These are phyloP conservation scores for Melanostigma gelatinosum DNA, from an alignment of 2,113 vertebrate species.

Conservation along the genomic window DNA sequence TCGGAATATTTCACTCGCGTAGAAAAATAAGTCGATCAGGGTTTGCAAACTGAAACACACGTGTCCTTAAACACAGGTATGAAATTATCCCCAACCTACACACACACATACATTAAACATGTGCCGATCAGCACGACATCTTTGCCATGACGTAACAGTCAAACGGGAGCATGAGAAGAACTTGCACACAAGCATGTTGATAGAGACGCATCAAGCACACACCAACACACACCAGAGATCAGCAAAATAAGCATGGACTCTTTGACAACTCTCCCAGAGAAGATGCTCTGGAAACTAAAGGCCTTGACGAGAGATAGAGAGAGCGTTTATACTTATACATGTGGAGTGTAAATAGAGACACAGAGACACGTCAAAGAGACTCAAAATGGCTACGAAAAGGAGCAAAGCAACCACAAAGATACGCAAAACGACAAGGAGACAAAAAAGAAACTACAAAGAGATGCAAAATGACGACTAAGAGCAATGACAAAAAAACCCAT, in stretches of 20 bases:
- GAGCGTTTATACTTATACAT: not conserved
- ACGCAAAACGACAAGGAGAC: too few species aligned
- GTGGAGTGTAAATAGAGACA: not conserved
- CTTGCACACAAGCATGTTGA: not conserved
- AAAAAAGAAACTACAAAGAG: too few species aligned
- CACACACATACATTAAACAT: not conserved
- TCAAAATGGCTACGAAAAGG: too few species aligned
- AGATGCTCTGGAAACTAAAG: conserved; percentile 15
- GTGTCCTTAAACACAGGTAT: too few species aligned
- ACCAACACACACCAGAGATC: not conserved
- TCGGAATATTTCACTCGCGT: not conserved
- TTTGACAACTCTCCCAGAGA: conserved; percentile 19
- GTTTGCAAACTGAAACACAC: too few species aligned
- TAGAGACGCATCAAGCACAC: not conserved
- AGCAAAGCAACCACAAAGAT: too few species aligned
- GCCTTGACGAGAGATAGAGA: too few species aligned
- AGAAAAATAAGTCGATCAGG: not conserved
- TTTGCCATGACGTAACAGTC: not conserved
- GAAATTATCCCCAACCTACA: too few species aligned
- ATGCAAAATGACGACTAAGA: too few species aligned
- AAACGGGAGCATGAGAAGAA: not conserved
- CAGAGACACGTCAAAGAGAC: too few species aligned
- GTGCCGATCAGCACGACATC: not conserved
- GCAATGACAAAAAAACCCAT: too few species aligned
- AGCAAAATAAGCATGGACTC: conserved; percentile 2